Evolutionary conservation across 2,797 vertebrate genomes (phyloP).

Genomic region (Tiaroga cobitis): DNA sequence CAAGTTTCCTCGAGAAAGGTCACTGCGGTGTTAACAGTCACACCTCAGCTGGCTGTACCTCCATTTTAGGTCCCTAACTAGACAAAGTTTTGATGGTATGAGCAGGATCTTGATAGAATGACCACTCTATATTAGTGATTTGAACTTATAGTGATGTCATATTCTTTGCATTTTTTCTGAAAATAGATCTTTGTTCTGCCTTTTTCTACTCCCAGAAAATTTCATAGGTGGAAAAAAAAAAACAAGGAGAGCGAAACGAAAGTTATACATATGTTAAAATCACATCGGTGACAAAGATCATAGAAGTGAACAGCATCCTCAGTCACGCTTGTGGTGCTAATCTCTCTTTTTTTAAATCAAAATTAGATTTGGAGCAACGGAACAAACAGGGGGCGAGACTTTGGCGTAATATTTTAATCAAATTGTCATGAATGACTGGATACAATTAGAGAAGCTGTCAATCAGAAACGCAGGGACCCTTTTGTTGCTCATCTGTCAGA

Average conservation of each 20-base stretch:
- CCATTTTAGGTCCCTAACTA: constrained; percentile 24
- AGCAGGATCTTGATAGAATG: constrained; percentile 8
- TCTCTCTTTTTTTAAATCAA: constrained; percentile 96
- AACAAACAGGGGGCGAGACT: constrained; percentile 99
- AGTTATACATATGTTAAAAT: constrained; percentile 95
- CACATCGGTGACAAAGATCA: constrained; percentile 97
- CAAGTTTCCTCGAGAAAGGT: constrained; percentile 24
- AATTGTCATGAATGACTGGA: constrained; percentile 99
- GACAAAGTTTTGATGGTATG: constrained; percentile 24
- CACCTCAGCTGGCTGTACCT: constrained; percentile 36
- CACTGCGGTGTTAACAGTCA: constrained; percentile 28
- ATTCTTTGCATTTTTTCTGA: constrained; percentile 67
- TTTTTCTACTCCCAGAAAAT: constrained; percentile 65
- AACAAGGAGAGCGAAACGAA: constrained; percentile 81
- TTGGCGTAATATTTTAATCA: constrained; percentile 99
- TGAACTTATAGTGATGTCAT: constrained; percentile 64
- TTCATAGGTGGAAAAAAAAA: constrained; percentile 59
- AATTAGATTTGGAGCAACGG: constrained; percentile 98
- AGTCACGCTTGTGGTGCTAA: constrained; percentile 97
- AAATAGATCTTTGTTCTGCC: constrained; percentile 38
- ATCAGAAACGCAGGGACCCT: constrained; percentile 88
- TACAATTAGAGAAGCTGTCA: constrained; percentile 99
- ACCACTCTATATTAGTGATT: not conserved
- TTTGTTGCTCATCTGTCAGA: constrained; percentile 85
- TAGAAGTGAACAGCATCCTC: constrained; percentile 96